Conservation (phyloP, 2,797 vertebrate genomes). For the Spea hammondii region DNA sequence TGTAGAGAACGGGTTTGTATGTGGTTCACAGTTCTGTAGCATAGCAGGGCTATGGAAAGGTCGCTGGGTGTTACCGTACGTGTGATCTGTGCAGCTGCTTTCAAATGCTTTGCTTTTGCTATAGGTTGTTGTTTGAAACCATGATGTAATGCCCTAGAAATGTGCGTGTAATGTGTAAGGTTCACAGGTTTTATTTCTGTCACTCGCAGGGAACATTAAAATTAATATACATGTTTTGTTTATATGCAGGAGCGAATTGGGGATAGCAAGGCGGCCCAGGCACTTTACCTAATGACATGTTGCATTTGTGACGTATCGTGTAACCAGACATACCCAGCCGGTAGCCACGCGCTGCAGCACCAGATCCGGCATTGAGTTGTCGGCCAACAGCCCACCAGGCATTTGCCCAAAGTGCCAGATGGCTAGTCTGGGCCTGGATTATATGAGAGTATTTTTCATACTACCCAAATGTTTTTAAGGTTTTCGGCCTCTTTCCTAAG, state of each 20-base stretch:
- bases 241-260: not conserved
- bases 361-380: too few species aligned
- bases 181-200: too few species aligned
- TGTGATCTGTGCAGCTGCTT: conserved; percentile 46
- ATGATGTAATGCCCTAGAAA: not conserved
- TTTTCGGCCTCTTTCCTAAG: too few species aligned
- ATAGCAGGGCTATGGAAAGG: conserved; percentile 6
- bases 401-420: too few species aligned
- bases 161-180: too few species aligned
- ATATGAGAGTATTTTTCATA: too few species aligned
- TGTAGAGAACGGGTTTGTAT: conserved; percentile 36
- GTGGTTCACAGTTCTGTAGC: conserved; percentile 23
- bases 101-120: not conserved
- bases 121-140: not conserved
- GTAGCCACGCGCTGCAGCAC: too few species aligned
- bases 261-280: not conserved
- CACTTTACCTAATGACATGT: not conserved
- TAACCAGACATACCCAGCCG: too few species aligned
- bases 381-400: too few species aligned
- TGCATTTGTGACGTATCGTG: too few species aligned
- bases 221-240: not conserved
- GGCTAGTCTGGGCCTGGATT: too few species aligned
- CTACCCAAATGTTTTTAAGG: too few species aligned
- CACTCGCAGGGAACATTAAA: not conserved
- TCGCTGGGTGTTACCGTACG: conserved; percentile 30